Base-by-base conservation (phyloP, 2,888 invertebrate species). In the Stenodema calcarata region DNA sequence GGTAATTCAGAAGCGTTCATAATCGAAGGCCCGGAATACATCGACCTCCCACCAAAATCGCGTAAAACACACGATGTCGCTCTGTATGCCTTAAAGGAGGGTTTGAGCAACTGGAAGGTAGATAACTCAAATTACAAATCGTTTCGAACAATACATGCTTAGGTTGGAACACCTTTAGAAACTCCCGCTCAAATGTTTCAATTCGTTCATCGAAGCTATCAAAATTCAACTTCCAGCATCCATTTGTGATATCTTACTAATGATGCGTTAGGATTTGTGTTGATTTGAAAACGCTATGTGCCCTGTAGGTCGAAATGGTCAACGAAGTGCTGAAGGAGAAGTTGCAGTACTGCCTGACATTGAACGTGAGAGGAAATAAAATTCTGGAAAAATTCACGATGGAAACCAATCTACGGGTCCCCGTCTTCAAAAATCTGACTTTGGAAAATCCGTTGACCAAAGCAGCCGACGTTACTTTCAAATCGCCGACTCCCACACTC, bases 1-100 rank as follows among this genome's bases (percentile, higher is more conserved):
- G 82, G 70, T 0, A 47, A 84, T 18, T 75, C 73, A 6, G 84
- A 84, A 42, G 14, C 12, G 27, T 44, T 73, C 27, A 35, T 84
- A 35, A 75, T 84, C 42, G 47, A 73, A 44, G 75, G 84, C 11
- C n/a, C 44, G 0, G 84, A 75, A 28, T 84, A 42, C 47, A 27
- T 84, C 11, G 84, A 84, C 44, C 73, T 84, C 0, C 84, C 84
- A 12, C 73, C 84, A 12, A 75, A 84, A 42, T 75, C 73, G 7
- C 0, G 0, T n/a, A 84, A 73, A 28, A 73, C 73, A 0, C 73
- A 54, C 14, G 73, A 84, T 47, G 73, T 75, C 16, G 6, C 3
- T 7, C 27, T 84, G 28, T 84, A 42, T 44, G 84, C 73, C 6
- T 73, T 84, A 6, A 18, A 73, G 0, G 23, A 42, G 28, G 84